phyloP scores from a whole-genome alignment of 1,140 invertebrate species.

The Lasioglossum baleicum region DNA sequence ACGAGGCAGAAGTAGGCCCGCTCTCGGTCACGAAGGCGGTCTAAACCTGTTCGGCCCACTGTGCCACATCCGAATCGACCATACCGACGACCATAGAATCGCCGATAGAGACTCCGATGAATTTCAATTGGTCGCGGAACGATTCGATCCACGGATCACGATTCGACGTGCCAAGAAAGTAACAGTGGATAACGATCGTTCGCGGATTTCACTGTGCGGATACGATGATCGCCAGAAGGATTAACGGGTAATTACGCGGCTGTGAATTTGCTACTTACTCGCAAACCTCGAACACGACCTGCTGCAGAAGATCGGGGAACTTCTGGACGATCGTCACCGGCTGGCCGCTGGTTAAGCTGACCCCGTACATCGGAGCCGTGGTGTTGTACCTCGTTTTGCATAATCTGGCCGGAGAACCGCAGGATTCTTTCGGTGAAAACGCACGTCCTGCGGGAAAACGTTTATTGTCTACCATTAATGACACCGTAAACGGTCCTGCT shows the following conservation, averaged over 20 bases:
- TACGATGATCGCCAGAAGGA: not conserved
- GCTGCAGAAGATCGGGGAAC: constrained; percentile 95
- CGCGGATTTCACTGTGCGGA: not conserved
- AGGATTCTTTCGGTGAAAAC: constrained; percentile 79
- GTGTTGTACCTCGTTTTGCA: constrained; percentile 95
- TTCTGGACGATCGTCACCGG: constrained; percentile 96
- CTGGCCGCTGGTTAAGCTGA: constrained; percentile 93
- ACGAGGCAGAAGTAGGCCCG: constrained; percentile 50
- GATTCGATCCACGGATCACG: constrained; percentile 13
- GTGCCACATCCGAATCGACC: constrained; percentile 54
- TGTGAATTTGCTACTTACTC: constrained; percentile 74
- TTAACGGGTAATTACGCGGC: not conserved
- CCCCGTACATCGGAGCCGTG: constrained; percentile 95
- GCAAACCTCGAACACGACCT: constrained; percentile 93
- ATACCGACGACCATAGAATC: not conserved
- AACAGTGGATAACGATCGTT: constrained; percentile 26
- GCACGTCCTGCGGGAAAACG: constrained; percentile 68
- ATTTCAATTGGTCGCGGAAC: constrained; percentile 49
- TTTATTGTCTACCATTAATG: not conserved
- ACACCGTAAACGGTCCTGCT: too few relatives aligned
- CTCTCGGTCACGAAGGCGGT: constrained; percentile 33
- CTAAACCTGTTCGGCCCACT: constrained; percentile 45
- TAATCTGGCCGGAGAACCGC: constrained; percentile 86
- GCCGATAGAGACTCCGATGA: constrained; percentile 19
- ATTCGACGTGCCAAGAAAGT: constrained; percentile 30